Evolutionary conservation across 2,113 vertebrate genomes (phyloP).

Genomic region (Amphiprion ocellaris): DNA sequence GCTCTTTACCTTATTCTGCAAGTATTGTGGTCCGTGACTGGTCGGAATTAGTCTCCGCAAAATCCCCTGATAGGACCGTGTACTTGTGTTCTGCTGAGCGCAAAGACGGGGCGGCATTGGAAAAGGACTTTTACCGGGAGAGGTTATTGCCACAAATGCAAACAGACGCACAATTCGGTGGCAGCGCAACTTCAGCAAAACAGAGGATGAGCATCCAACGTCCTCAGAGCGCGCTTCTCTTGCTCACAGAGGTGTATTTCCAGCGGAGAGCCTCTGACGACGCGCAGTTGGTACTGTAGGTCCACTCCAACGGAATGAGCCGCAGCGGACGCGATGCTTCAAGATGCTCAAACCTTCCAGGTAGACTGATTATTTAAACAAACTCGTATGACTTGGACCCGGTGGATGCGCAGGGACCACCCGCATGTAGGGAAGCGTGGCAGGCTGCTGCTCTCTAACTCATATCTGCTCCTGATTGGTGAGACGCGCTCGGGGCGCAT

Average conservation of each 20-base stretch:
- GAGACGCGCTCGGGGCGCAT: conserved; percentile 57
- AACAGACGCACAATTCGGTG: conserved; percentile 16
- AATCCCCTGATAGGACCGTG: conserved; percentile 48
- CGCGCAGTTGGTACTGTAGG: conserved; percentile 8
- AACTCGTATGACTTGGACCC: background rate
- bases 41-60: conserved; percentile 50
- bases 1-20: conserved; percentile 68
- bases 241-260: conserved; percentile 42
- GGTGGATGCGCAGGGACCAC: background rate
- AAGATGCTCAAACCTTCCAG: conserved; percentile 28
- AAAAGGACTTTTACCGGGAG: background rate
- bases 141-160: conserved; percentile 22
- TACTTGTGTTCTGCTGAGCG: conserved; percentile 50
- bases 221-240: conserved; percentile 22
- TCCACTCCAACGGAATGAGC: conserved; percentile 54
- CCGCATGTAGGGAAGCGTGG: background rate
- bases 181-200: conserved; percentile 34
- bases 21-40: conserved; percentile 49
- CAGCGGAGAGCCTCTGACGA: conserved; percentile 40
- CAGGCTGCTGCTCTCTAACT: conserved; percentile 34
- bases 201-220: conserved; percentile 41
- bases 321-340: conserved; percentile 13
- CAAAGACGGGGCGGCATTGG: conserved; percentile 36
- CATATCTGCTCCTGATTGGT: conserved; percentile 30
- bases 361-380: background rate